Evolutionary conservation across 2,888 invertebrate genomes (phyloP), one percentile per base, ranked within the genome.

Genomic region (Brassicogethes aeneus): DNA sequence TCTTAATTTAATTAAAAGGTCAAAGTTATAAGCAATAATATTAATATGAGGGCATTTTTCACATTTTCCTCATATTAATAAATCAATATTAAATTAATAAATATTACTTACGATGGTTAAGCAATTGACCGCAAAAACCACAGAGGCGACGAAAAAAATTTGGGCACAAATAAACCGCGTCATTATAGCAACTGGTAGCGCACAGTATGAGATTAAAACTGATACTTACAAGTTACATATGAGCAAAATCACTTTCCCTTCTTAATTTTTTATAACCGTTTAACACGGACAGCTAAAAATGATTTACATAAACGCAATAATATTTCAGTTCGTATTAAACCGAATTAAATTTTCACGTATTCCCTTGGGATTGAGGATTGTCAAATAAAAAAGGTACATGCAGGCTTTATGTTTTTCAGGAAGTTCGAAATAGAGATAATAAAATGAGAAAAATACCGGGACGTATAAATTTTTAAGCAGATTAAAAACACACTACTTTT

Each of bases 181-280:
- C 39, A 41, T 34, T 8, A 5, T 13, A 5, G 7, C 33, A 33
- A 33, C 33, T 33, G 33, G 14, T 33, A 12, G 5, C 14, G 10
- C 5, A 23, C 23, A 10, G 23, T 7, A 23, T 23, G 23, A 23
- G 23, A 23, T 23, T 23, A 23, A 23, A 10, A 23, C 10, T 23
- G 5, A 33, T 3, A 5, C 14, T 3, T 35, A 13, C 32, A 23
- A 13, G 39, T 39, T 15, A 23, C 39, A 40, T 39, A 43, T 39
- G 46, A 41, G 43, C 48, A 44, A 40, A 44, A 48, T 47, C 38
- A 46, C 48, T 48, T 48, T 48, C 48, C 46, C 48, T 46, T 38
- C 45, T 31, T 35, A 39, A 15, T 40, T 40, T 43, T 42, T 42
- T 32, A 36, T 17, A 16, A 38, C 12, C 30, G 30, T 15, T 12